Percentiles rank a stretch among this genome's conserved stretches.
Conservation (phyloP, 1,140 invertebrate genomes). For the Popillia japonica region DNA sequence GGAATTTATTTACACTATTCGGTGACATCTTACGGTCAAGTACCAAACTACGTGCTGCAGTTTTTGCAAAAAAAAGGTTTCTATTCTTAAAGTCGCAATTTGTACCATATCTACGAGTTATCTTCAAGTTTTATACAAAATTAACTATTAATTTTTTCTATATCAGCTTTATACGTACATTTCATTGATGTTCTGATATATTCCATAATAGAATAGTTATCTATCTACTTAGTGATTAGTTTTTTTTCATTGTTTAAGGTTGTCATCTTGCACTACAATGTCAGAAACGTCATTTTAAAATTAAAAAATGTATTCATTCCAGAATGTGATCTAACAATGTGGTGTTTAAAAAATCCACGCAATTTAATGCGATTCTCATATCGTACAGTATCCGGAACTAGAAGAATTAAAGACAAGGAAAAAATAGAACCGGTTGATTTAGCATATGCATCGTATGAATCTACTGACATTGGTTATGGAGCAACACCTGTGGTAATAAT, state of each 20-base stretch:
- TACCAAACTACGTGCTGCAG: too few species aligned
- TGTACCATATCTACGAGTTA: too few species aligned
- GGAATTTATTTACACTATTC: too few species aligned
- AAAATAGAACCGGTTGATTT: conserved; percentile 42
- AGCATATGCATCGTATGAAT: conserved; percentile 49
- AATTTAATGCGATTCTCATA: background rate
- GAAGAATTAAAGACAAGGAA: background rate
- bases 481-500: conserved; percentile 77
- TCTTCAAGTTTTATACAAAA: too few species aligned
- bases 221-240: too few species aligned
- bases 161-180: too few species aligned
- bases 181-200: too few species aligned
- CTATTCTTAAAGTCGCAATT: too few species aligned
- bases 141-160: too few species aligned
- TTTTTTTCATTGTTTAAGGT: background rate
- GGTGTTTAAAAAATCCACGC: background rate
- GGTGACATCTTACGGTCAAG: too few species aligned
- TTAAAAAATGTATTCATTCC: background rate
- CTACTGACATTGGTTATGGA: conserved; percentile 39
- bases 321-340: background rate
- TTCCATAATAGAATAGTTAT: too few species aligned
- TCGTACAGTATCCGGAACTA: background rate
- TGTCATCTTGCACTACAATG: background rate
- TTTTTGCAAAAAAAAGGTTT: too few species aligned
- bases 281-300: background rate